These are phyloP conservation scores for Actinia tenebrosa DNA, from an alignment of 64 coral and sea anemone genomes.

Conservation along the genomic window DNA sequence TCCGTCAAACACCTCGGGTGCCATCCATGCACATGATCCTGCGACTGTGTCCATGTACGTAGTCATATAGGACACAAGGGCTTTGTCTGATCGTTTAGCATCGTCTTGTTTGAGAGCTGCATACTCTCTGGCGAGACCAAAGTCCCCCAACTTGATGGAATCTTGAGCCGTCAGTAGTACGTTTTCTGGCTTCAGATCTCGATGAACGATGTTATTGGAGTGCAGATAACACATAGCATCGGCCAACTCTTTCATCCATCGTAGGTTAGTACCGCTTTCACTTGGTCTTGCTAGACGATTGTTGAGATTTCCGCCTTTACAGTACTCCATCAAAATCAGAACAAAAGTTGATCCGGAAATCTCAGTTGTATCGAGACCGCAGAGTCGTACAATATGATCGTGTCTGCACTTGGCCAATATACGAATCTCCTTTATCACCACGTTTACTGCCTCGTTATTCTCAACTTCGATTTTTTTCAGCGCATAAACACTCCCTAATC, in stretches of 20 bases:
- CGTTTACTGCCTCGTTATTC: not conserved
- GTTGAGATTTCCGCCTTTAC: constrained; percentile 31
- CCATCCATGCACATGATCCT: constrained; percentile 20
- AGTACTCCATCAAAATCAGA: constrained; percentile 32
- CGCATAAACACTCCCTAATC: not conserved
- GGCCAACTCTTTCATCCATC: constrained; percentile 29
- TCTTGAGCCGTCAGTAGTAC: constrained; percentile 17
- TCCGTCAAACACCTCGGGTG: constrained; percentile 39
- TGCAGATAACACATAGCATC: constrained; percentile 12
- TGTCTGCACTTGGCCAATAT: not conserved
- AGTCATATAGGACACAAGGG: too few species aligned
- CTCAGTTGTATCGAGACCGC: too few species aligned
- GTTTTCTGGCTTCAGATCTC: constrained; percentile 44
- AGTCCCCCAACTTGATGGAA: constrained; percentile 32
- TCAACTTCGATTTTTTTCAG: not conserved
- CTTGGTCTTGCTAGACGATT: not conserved
- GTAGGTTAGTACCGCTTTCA: not conserved
- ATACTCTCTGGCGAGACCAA: constrained; percentile 35
- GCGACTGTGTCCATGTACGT: not conserved
- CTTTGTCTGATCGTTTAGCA: too few species aligned
- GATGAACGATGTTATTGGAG: constrained; percentile 10
- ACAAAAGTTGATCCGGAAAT: not conserved
- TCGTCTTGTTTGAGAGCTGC: not conserved
- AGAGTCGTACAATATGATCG: not conserved
- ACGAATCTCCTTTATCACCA: not conserved